These are phyloP conservation scores for Parnassius orleans DNA, from an alignment of 2,888 invertebrate species.

Conservation along the genomic window DNA sequence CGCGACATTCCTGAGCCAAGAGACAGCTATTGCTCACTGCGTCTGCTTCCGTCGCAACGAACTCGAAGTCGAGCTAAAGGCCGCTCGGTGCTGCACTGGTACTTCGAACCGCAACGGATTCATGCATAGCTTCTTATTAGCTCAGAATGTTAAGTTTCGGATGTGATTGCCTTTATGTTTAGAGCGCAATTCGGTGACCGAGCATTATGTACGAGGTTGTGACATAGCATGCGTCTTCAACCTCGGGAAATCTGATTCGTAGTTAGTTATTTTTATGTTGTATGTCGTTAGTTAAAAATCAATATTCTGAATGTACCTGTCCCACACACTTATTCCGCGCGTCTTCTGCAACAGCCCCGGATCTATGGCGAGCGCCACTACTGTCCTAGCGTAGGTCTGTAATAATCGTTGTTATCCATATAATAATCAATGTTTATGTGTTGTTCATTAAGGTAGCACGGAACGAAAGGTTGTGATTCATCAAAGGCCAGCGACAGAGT, in stretches of 20 bases:
- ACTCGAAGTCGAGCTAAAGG: neutral
- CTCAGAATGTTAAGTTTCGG: constrained; percentile 20
- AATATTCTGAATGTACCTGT: constrained; percentile 30
- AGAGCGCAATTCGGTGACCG: constrained; percentile 26
- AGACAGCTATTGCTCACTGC: constrained; percentile 13
- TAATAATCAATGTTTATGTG: constrained; percentile 30
- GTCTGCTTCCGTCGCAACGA: constrained; percentile 1
- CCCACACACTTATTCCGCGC: constrained; percentile 34
- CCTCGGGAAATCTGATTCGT: constrained; percentile 39
- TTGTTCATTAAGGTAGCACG: constrained; percentile 32
- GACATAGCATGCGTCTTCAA: constrained; percentile 35
- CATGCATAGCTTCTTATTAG: constrained; percentile 16
- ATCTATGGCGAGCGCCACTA: constrained; percentile 32
- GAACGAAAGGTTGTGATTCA: constrained; percentile 34
- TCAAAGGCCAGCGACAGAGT: constrained; percentile 30
- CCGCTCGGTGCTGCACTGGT: neutral
- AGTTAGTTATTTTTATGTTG: constrained; percentile 59
- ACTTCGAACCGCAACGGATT: constrained; percentile 2
- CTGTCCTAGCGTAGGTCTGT: constrained; percentile 16
- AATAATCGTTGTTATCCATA: constrained; percentile 29
- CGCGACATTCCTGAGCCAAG: constrained; percentile 19
- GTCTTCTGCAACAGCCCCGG: constrained; percentile 62
- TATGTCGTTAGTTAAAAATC: constrained; percentile 42
- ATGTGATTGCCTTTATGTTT: constrained; percentile 20
- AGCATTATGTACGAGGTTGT: constrained; percentile 36